A percentile compares a stretch with the other conserved stretches of the same genome.
phyloP scores from a whole-genome alignment of 2,888 invertebrate genomes.

The Mythimna loreyi region DNA sequence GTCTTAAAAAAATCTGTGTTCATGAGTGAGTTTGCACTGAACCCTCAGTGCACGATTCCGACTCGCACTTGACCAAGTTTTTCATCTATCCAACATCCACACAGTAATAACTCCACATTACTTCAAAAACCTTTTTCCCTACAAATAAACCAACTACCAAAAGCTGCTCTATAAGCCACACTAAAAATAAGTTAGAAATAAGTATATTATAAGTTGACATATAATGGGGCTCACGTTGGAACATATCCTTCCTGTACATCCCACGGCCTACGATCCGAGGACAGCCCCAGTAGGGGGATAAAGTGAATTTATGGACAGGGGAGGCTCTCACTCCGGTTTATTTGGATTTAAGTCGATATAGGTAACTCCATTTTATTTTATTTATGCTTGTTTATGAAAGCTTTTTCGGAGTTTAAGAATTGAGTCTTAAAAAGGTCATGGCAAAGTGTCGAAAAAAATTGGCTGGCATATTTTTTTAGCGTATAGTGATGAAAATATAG shows the following conservation, averaged over 20 bases:
- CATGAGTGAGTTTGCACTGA: too few species aligned
- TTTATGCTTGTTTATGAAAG: slow-evolving; percentile 27
- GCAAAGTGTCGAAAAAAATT: too few species aligned
- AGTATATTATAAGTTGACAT: slow-evolving; percentile 46
- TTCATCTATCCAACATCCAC: too few species aligned
- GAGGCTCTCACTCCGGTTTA: slow-evolving; percentile 9
- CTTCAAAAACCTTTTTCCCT: too few species aligned
- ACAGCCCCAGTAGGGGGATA: slow-evolving; percentile 3
- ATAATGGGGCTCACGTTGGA: slow-evolving; percentile 28
- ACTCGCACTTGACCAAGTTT: too few species aligned
- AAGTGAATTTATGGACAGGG: slow-evolving; percentile 41
- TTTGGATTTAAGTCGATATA: slow-evolving; percentile 39
- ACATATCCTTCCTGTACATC: slow-evolving; percentile 44
- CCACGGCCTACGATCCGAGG: slow-evolving; percentile 2
- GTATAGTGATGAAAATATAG: too few species aligned
- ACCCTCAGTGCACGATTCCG: too few species aligned
- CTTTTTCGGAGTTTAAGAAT: background rate
- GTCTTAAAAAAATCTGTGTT: too few species aligned
- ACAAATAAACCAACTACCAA: too few species aligned
- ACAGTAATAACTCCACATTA: too few species aligned
- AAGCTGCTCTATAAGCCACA: background rate
- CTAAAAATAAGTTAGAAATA: slow-evolving; percentile 34
- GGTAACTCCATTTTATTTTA: slow-evolving; percentile 35
- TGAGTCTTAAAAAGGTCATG: too few species aligned
- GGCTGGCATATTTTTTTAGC: too few species aligned